A percentile compares a stretch with the other conserved stretches of the same genome.
phyloP scores from a whole-genome alignment of 2,113 vertebrate species.

The Microcebus murinus region DNA sequence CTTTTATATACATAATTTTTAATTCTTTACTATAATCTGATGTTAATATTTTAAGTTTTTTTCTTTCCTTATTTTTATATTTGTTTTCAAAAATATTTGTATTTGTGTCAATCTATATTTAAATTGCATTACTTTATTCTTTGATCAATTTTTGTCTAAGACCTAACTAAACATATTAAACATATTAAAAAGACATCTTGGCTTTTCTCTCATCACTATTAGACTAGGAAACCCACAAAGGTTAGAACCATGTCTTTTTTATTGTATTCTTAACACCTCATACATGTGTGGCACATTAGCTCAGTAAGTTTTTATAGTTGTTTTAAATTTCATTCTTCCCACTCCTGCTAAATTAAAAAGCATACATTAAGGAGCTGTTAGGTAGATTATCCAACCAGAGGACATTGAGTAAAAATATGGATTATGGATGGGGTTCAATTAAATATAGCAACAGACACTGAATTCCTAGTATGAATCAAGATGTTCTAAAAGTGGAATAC shows the following conservation, averaged over 20 bases:
- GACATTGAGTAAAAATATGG: slow-evolving; percentile 1
- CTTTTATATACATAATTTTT: background rate
- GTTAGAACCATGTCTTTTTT: background rate
- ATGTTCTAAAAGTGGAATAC: background rate
- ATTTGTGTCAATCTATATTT: slow-evolving; percentile 1
- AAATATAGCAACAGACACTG: background rate
- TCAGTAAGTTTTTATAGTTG: background rate
- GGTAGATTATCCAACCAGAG: background rate
- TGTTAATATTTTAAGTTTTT: background rate
- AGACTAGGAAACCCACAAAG: background rate
- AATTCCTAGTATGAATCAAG: background rate
- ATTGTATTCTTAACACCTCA: background rate
- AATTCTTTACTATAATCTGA: background rate
- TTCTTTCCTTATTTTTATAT: background rate
- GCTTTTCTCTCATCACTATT: background rate
- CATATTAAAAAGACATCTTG: background rate
- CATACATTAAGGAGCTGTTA: background rate
- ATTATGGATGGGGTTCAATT: background rate
- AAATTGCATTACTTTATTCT: background rate
- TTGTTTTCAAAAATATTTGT: background rate
- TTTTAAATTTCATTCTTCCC: background rate
- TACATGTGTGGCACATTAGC: background rate
- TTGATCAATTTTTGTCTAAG: slow-evolving; percentile 17
- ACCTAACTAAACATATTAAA: slow-evolving; percentile 34
- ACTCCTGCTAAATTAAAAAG: slow-evolving; percentile 8